Conservation (phyloP, 1,140 invertebrate genomes). For the Antheraea pernyi region DNA sequence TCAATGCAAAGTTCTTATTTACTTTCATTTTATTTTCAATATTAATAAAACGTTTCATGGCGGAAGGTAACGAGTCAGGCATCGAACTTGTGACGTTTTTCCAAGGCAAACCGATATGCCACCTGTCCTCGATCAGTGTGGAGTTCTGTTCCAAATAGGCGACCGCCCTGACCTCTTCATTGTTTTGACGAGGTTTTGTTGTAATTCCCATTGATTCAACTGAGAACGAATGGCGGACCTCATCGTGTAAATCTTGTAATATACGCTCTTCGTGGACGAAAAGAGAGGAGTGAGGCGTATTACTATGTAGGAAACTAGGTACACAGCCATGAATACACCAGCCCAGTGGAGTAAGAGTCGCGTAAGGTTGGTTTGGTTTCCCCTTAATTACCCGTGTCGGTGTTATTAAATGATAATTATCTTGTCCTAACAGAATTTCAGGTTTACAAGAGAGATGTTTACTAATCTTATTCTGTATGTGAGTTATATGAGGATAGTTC, state of each 20-base stretch:
- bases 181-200: slow-evolving; percentile 26
- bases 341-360: slow-evolving; percentile 26
- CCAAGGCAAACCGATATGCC: slow-evolving; percentile 35
- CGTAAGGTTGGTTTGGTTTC: slow-evolving; percentile 22
- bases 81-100: slow-evolving; percentile 18
- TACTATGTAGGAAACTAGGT: not conserved
- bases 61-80: slow-evolving; percentile 21
- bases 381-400: slow-evolving; percentile 22
- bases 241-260: slow-evolving; percentile 8
- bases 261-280: slow-evolving; percentile 6
- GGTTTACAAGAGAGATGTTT: slow-evolving; percentile 12
- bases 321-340: slow-evolving; percentile 32
- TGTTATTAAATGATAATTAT: slow-evolving; percentile 35
- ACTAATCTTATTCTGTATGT: slow-evolving; percentile 20
- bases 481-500: slow-evolving; percentile 11
- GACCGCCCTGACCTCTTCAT: slow-evolving; percentile 23
- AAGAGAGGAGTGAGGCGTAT: not conserved
- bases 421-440: slow-evolving; percentile 36
- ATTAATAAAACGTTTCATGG: slow-evolving; percentile 9
- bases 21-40: slow-evolving; percentile 24
- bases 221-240: slow-evolving; percentile 15
- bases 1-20: slow-evolving; percentile 6
- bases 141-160: slow-evolving; percentile 22
- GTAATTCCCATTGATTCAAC: slow-evolving; percentile 30
- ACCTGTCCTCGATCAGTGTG: slow-evolving; percentile 17